Evolutionary conservation across 30 jellyfish, hydroid and myxozoan species (phyloP).

Genomic region (Turritopsis rubra): DNA sequence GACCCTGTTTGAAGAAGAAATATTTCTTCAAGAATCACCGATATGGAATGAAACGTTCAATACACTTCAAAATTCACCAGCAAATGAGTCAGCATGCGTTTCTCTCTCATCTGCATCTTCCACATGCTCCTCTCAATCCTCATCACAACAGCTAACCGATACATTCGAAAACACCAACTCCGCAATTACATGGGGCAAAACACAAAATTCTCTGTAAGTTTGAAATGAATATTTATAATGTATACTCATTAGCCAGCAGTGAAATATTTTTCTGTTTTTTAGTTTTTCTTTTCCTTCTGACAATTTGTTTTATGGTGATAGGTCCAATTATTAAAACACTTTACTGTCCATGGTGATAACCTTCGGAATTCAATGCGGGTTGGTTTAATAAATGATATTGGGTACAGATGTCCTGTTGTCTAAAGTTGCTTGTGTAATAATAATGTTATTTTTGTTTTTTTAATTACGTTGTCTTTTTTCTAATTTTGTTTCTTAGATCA

Average conservation of each 20-base stretch:
- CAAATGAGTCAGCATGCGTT: constrained; percentile 14
- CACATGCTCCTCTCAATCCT: constrained; percentile 3
- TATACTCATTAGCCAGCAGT: too few relatives aligned
- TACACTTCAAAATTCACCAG: constrained; percentile 22
- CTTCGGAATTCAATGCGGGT: too few relatives aligned
- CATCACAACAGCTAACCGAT: background rate
- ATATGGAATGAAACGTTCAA: constrained; percentile 73
- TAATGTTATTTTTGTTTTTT: too few relatives aligned
- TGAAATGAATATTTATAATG: background rate
- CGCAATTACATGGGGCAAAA: background rate
- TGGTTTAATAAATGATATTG: too few relatives aligned
- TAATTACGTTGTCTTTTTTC: background rate
- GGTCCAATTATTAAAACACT: too few relatives aligned
- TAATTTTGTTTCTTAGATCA: background rate
- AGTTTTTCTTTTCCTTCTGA: background rate
- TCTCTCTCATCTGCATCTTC: constrained; percentile 18
- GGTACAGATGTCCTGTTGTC: too few relatives aligned
- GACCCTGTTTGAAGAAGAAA: constrained; percentile 81
- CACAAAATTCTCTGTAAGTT: background rate
- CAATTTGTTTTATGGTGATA: too few relatives aligned
- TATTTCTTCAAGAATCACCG: constrained; percentile 56
- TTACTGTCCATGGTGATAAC: too few relatives aligned
- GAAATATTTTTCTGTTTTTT: background rate
- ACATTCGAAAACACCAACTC: background rate
- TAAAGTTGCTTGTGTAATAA: too few relatives aligned